Conservation (phyloP, 2,113 vertebrate species). For the Heterocephalus glaber region DNA sequence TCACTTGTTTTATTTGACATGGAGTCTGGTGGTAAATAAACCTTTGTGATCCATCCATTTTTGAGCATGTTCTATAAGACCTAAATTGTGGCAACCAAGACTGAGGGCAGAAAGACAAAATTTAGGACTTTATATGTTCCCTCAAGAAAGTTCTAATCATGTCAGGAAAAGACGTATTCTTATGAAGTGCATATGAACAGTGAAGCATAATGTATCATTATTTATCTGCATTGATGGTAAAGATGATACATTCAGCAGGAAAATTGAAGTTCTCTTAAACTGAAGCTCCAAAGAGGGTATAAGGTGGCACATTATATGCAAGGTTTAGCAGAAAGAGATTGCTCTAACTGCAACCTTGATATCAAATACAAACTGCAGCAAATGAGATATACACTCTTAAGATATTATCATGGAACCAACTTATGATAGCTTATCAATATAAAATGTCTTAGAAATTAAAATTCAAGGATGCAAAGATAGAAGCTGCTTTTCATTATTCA, state of each 20-base stretch:
- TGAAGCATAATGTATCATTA: neutral
- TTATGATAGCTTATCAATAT: neutral
- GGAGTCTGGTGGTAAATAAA: neutral
- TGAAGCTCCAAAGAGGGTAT: neutral
- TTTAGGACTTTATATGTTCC: neutral
- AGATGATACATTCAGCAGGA: neutral
- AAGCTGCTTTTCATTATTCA: neutral
- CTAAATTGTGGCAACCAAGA: neutral
- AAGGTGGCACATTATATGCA: neutral
- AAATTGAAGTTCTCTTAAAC: neutral
- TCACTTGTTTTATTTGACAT: neutral
- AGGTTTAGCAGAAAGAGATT: neutral
- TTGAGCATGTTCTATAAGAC: neutral
- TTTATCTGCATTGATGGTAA: constrained; percentile 25
- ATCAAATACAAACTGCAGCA: constrained; percentile 2
- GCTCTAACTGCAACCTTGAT: neutral
- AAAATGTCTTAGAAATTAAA: constrained; percentile 34
- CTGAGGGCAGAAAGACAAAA: neutral
- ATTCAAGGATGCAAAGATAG: neutral
- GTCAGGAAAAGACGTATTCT: neutral
- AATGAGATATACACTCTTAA: neutral
- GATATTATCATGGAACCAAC: constrained; percentile 1
- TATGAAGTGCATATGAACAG: neutral
- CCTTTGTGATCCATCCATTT: neutral
- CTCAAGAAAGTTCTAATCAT: neutral